Base-by-base conservation (phyloP, 2,113 vertebrate species). In the Pollachius pollachius region DNA sequence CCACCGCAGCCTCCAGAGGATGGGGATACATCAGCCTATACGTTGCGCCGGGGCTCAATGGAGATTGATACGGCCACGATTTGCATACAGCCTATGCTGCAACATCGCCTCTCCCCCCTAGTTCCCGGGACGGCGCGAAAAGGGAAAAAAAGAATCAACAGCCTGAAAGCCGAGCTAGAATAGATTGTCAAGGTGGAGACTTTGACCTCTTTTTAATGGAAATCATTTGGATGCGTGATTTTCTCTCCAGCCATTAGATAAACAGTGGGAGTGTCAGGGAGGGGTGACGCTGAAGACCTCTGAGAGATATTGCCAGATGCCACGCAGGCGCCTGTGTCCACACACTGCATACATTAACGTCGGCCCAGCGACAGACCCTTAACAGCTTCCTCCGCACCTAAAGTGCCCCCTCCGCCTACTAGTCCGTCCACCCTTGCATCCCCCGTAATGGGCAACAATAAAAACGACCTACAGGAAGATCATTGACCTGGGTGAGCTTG, bases 51-150 rank as follows among this genome's bases (percentile, higher is more conserved):
- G 66, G 68, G 72, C 65, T 71, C 65, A 25, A 52, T 84, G 75
- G 78, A 76, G 79, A 82, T 73, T 68, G 16, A 76, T 70, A 82
- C 71, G 72, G 67, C 72, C 58, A 25, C 23, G 62, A 87, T 89
- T 89, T 85, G 81, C 84, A 90, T 86, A 85, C 34, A 73, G 78
- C 67, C 69, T 70, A 75, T 81, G 70, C 71, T 18, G 75, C 70
- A 48, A 48, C 41, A 21, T 57, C 41, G 17, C 18, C 21, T 69
- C 70, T 48, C 41, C 41, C 41, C 3, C 30, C 41, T 48, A 48
- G 41, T 48, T 48, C 41, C 41, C 41, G 12, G 41, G 41, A 48
- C 41, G 11, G 41, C 41, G 41, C 41, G 2, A 0, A 9, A 48
- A 48, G 2, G 5, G 1, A 48, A 48, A 48, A 48, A 48, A 48